Evolutionary conservation across 2,888 invertebrate genomes (phyloP), one percentile per base, ranked within the genome.

Genomic region (Drosophila helvetica): DNA sequence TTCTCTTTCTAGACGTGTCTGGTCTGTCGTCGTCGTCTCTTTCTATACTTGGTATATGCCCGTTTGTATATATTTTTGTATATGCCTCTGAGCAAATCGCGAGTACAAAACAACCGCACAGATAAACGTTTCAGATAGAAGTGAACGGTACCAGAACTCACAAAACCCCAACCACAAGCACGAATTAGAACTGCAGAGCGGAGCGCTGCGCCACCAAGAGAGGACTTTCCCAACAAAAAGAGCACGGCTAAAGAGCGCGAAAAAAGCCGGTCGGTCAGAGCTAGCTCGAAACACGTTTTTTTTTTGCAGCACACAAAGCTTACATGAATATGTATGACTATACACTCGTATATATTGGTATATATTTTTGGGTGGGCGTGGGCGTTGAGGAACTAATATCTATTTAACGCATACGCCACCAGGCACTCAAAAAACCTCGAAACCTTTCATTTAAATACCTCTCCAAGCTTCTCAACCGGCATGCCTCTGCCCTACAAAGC

Each of bases 81-180:
- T 38, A 33, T 53, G 45, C 43, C 19, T 63, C 18, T 48, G 38
- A 53, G 54, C 58, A 58, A 66, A 51, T 67, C 59, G 47, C 60
- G 74, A 64, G 64, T 67, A 76, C 53, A 70, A 71, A 76, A 78
- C 78, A 80, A 89, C 86, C 89, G 90, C 83, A 71, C 86, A 77
- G 85, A 85, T 80, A 86, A 83, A 89, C 81, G 90, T 90, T 83
- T 89, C 90, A 89, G 88, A 83, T 88, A 72, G 81, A 90, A 90
- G 79, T 89, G 89, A 84, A 89, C 79, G 79, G 46, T n/a, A 50
- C 5, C 43, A 52, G 42, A 67, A 72, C 30, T 43, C 66, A 38
- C 56, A 27, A 50, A 6, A 56, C 56, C 71, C 48, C 52, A 19
- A 69, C 47, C 60, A 53, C 51, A 89, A 86, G 88, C 73, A 86